These are phyloP conservation scores for Equus quagga DNA, from an alignment of 2,113 vertebrate species.

Conservation along the genomic window DNA sequence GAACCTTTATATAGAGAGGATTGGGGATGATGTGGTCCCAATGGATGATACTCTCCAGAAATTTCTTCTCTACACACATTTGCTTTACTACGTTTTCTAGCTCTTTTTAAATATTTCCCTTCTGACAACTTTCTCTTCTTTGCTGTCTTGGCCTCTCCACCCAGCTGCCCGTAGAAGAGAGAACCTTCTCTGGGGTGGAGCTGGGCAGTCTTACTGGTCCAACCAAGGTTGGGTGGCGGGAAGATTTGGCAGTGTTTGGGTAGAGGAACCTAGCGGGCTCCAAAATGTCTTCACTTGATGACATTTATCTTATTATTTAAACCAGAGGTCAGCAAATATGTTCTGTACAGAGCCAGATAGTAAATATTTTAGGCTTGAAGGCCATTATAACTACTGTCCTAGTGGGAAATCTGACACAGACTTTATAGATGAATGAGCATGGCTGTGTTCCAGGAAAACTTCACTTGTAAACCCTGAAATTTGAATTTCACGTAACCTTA, in stretches of 20 bases:
- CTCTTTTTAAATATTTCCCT: background rate
- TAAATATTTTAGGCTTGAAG: background rate
- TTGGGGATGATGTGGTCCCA: background rate
- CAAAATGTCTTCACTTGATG: background rate
- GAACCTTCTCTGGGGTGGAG: background rate
- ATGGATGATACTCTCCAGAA: background rate
- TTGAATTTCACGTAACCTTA: background rate
- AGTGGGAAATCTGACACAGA: background rate
- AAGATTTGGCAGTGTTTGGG: background rate
- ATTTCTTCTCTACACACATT: background rate
- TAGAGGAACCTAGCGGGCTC: background rate
- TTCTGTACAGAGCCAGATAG: background rate
- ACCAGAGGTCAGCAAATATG: background rate
- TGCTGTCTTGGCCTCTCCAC: background rate
- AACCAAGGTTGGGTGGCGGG: background rate
- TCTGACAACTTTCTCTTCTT: background rate
- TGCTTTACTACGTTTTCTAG: background rate
- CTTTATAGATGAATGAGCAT: background rate
- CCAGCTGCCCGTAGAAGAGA: background rate
- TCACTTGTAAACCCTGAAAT: background rate
- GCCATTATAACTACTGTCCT: background rate
- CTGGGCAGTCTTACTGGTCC: background rate
- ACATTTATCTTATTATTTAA: background rate
- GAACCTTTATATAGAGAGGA: background rate
- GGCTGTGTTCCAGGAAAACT: background rate